These are phyloP conservation scores for Salvator merianae DNA, from an alignment of 2,113 vertebrate genomes.

Conservation along the genomic window DNA sequence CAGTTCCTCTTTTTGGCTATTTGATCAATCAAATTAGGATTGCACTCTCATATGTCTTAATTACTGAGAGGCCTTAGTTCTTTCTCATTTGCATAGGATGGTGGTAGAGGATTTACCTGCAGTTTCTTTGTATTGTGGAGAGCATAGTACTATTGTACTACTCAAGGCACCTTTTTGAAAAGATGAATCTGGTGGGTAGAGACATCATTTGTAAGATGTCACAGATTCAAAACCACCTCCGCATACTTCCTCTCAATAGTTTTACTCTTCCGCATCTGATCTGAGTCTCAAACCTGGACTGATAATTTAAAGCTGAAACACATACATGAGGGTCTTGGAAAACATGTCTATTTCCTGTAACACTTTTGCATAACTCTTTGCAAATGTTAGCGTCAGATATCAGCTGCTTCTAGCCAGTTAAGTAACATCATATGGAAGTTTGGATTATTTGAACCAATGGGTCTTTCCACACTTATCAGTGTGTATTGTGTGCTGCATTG, in stretches of 20 bases:
- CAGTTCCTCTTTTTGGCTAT: neutral
- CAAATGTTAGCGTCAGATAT: neutral
- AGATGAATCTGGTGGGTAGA: neutral
- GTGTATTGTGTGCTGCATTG: too few relatives aligned
- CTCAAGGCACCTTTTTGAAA: neutral
- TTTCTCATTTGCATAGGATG: neutral
- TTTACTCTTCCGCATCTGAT: conserved; percentile 6
- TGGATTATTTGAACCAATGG: too few relatives aligned
- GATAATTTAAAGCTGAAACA: conserved; percentile 5
- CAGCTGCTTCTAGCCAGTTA: neutral
- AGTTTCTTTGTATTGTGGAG: conserved; percentile 20
- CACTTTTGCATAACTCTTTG: neutral
- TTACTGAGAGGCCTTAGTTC: conserved; percentile 4
- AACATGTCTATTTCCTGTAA: conserved; percentile 1
- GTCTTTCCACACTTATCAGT: too few relatives aligned
- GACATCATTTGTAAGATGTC: neutral
- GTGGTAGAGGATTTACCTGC: neutral
- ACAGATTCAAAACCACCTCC: neutral
- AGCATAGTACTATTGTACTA: conserved; percentile 1
- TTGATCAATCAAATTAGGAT: neutral
- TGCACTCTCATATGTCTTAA: neutral
- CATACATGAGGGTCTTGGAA: neutral
- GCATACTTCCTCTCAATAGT: neutral
- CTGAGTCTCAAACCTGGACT: conserved; percentile 11
- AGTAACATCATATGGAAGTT: neutral